A percentile compares a stretch with the other conserved stretches of the same genome.
These are phyloP conservation scores for Pipistrellus nathusii DNA, from an alignment of 2,797 vertebrate genomes.

Conservation along the genomic window DNA sequence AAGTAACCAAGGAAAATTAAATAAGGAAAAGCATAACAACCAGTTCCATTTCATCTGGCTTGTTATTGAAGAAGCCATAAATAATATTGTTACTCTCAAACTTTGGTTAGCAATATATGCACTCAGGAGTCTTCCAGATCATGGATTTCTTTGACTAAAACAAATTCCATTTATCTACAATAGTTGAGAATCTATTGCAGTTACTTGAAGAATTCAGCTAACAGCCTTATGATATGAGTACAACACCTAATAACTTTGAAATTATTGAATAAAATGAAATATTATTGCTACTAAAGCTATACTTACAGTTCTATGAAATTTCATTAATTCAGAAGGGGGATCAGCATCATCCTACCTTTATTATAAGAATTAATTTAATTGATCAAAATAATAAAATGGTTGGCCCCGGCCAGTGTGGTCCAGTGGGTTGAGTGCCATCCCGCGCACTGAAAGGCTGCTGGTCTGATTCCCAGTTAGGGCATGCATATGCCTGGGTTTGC, in stretches of 20 bases:
- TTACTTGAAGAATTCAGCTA: constrained; percentile 41
- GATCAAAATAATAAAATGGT: neutral
- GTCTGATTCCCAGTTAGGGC: neutral
- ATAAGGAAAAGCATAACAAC: constrained; percentile 35
- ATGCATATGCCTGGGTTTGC: neutral
- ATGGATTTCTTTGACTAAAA: constrained; percentile 56
- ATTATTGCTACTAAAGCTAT: neutral
- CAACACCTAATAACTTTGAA: constrained; percentile 24
- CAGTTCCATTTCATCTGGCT: constrained; percentile 33
- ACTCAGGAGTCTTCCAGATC: constrained; percentile 50
- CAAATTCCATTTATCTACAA: constrained; percentile 60
- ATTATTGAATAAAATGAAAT: neutral
- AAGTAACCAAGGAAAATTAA: constrained; percentile 24
- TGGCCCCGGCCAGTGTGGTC: neutral
- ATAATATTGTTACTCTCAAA: constrained; percentile 37
- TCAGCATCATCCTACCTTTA: neutral
- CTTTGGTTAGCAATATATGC: neutral
- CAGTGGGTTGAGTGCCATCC: neutral
- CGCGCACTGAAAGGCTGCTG: neutral
- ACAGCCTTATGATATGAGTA: neutral
- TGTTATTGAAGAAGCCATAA: constrained; percentile 51
- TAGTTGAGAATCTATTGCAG: neutral
- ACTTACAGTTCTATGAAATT: constrained; percentile 1
- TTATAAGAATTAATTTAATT: constrained; percentile 35
- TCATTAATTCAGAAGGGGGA: constrained; percentile 14